Base-by-base conservation (phyloP, 2,888 invertebrate species). In the Andrena camellia region DNA sequence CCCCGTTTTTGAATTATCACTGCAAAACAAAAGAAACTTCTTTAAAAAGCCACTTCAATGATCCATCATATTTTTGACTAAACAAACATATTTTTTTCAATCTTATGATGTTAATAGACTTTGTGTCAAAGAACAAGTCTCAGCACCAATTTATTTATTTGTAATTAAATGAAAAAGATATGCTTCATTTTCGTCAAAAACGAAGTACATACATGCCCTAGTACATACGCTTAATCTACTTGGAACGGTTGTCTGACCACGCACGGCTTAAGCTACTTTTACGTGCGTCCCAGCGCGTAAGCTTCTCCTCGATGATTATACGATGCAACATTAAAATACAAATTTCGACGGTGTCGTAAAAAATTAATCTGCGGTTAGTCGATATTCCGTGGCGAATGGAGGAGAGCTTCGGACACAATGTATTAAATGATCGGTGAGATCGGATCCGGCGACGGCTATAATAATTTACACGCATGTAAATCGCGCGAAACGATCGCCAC, bases 391-490 rank as follows among this genome's bases (percentile, higher is more conserved):
- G 23, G 31, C 13, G 42, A 42, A 60, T 42, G 52, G 62, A 78
- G 67, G 60, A 52, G 5, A 26, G 31, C n/a, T 10, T 29, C 26
- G 5, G 13, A 42, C 26, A 62, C 33, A 63, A 50, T 71, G 80
- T 71, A 54, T 54, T 20, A 20, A 62, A 31, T 20, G 23, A 13
- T n/a, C 31, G n/a, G 10, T 33, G 31, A 17, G 42, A 60, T 62
- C 35, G 35, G 23, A 63, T 23, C 35, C 10, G 13, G 17, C n/a
- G 62, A 69, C 52, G 62, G 35, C 52, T 29, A 10, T 42, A n/a
- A 48, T 80, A 78, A 80, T 80, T 80, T 71, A 71, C 79, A 52
- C 78, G 57, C 79, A 35, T 79, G 71, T 78, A 80, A 78, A 71
- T 71, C 29, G 70, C 31, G 8, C 23, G 66, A 50, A 67, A 71